Evolutionary conservation across 2,888 invertebrate genomes (phyloP), one percentile per base, ranked within the genome.

Genomic region (Chrysolina americana): DNA sequence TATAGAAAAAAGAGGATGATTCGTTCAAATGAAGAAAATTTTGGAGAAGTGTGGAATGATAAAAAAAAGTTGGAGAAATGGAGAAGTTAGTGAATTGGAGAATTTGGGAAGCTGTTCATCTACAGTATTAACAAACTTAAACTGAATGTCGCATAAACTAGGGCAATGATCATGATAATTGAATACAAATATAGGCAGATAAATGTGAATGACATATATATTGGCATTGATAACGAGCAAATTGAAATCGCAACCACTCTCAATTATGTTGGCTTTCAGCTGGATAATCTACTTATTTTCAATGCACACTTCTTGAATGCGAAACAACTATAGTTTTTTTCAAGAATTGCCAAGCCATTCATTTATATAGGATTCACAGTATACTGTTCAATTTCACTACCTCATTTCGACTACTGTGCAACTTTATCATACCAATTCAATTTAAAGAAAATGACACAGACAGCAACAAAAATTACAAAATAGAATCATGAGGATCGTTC

Each of bases 221-320:
- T 64, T n/a, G 44, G 41, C 10, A 64, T 64, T 64, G 64, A 64
- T 64, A 64, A 64, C 64, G 64, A 64, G 41, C 64, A 64, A 64
- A 64, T 64, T 64, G 64, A 64, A 64, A 64, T 64, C 41, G 64
- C 41, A 41, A 41, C 41, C 41, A 64, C 64, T 64, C 41, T 64
- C 41, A 64, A 64, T 9, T 36, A 64, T 62, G 5, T 62, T 28
- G 23, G 62, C 62, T 62, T 62, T n/a, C 62, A 62, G 28, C 28
- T 62, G 62, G 62, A 62, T 62, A 62, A 62, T 62, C 17, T 28
- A 36, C 62, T 62, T 62, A 62, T 28, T 62, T 28, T 28, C 28
- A 5, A 28, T 28, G 28, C 28, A 28, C 28, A 28, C 28, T 28
- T 28, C 2, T 5, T 28, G 11, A 64, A n/a, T 64, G 41, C 64